Conservation (phyloP, 2,113 vertebrate genomes). For the Pipra filicauda region DNA sequence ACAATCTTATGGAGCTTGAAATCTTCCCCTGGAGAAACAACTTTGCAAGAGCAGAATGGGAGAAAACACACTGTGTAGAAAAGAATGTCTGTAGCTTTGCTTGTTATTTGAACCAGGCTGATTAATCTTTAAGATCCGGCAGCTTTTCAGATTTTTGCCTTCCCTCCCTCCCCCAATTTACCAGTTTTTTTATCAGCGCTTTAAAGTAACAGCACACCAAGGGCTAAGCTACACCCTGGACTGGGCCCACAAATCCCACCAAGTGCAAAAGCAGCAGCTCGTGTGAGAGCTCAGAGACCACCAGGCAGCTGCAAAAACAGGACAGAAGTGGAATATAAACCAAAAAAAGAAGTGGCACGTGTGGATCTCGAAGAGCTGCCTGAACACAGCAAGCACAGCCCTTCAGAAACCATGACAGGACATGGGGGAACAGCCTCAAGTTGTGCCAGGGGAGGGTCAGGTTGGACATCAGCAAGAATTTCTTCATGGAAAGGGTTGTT, state of each 20-base stretch:
- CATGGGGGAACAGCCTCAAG: background rate
- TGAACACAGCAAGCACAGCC: background rate
- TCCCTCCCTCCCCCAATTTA: background rate
- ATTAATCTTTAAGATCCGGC: conserved; percentile 22
- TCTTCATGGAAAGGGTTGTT: background rate
- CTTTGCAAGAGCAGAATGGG: background rate
- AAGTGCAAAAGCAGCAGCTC: background rate
- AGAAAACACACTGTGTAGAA: background rate
- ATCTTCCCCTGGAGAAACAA: conserved; percentile 37
- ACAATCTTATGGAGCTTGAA: background rate
- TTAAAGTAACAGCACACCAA: background rate
- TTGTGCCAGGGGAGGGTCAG: background rate
- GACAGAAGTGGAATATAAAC: background rate
- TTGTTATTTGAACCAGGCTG: background rate
- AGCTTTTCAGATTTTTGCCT: background rate
- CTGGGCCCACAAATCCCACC: background rate
- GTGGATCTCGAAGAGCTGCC: background rate
- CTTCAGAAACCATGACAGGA: rapidly evolving
- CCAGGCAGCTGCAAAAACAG: background rate
- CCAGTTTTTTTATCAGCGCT: background rate
- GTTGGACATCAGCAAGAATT: background rate
- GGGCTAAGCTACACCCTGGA: background rate
- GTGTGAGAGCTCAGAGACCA: background rate
- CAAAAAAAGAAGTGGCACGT: background rate
- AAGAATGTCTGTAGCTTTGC: background rate